Evolutionary conservation across 2,113 vertebrate genomes (phyloP).

Genomic region (Lichenostomus cassidix): DNA sequence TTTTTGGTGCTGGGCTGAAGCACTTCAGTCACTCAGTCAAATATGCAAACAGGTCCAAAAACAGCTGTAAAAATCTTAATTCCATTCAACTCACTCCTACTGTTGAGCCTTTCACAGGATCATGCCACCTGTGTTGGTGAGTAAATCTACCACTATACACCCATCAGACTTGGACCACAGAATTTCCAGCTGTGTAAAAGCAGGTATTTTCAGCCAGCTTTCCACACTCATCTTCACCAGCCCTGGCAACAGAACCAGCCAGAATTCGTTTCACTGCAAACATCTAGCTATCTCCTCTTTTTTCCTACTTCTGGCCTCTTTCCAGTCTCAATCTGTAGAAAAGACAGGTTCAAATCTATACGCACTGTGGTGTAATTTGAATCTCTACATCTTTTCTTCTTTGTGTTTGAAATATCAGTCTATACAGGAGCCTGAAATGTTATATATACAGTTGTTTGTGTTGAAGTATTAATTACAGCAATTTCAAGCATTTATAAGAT

Average conservation of each 20-base stretch:
- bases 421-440: not conserved
- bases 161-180: not conserved
- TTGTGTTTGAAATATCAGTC: not conserved
- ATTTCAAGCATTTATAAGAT: not conserved
- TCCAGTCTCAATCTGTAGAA: not conserved
- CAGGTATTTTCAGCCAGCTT: not conserved
- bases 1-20: not conserved
- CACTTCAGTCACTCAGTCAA: not conserved
- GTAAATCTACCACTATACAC: not conserved
- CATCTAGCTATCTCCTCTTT: not conserved
- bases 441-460: not conserved
- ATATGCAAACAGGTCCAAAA: not conserved
- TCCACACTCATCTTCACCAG: not conserved
- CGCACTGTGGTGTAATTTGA: not conserved
- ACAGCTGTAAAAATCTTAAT: rapidly evolving
- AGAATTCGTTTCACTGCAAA: not conserved
- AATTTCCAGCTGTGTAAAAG: not conserved
- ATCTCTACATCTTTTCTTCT: not conserved
- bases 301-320: not conserved
- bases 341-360: not conserved
- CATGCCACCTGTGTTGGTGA: not conserved
- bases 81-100: not conserved
- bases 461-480: not conserved
- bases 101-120: not conserved
- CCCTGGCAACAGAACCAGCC: not conserved